Evolutionary conservation across 1,140 invertebrate species (phyloP).

Genomic region (Trichoplusia ni): DNA sequence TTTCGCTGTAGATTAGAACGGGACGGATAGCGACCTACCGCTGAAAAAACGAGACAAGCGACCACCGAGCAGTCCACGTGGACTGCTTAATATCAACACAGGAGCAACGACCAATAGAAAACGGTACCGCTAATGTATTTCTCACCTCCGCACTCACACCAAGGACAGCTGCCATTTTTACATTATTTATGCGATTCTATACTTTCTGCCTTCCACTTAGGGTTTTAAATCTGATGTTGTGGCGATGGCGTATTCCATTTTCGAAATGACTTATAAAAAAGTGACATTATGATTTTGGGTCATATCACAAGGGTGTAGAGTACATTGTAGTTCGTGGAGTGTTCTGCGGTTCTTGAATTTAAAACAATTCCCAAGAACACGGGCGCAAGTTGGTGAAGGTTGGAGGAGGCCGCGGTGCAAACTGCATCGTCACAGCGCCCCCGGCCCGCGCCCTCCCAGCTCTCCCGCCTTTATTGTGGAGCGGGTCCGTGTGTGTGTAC

Average conservation of each 20-base stretch:
- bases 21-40: conserved; percentile 72
- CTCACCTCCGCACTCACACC: conserved; percentile 80
- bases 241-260: conserved; percentile 49
- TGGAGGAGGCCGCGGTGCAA: conserved; percentile 78
- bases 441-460: conserved; percentile 46
- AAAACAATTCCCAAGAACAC: conserved; percentile 81
- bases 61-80: conserved; percentile 77
- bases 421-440: conserved; percentile 74
- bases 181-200: conserved; percentile 63
- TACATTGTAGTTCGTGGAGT: conserved; percentile 56
- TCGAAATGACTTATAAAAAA: conserved; percentile 68
- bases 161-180: conserved; percentile 65
- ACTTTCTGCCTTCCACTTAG: conserved; percentile 54
- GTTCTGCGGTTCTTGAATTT: conserved; percentile 78
- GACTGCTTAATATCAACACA: conserved; percentile 80
- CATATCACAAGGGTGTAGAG: conserved; percentile 52
- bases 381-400: conserved; percentile 78
- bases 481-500: conserved; percentile 54
- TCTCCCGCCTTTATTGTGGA: conserved; percentile 66
- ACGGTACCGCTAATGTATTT: conserved; percentile 81
- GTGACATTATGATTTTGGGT: conserved; percentile 52
- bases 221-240: conserved; percentile 61
- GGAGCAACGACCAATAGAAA: conserved; percentile 80
- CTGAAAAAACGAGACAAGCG: conserved; percentile 77
- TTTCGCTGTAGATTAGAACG: conserved; percentile 81